Evolutionary conservation across 1,140 invertebrate genomes (phyloP).

Genomic region (Schlechtendalia chinensis): DNA sequence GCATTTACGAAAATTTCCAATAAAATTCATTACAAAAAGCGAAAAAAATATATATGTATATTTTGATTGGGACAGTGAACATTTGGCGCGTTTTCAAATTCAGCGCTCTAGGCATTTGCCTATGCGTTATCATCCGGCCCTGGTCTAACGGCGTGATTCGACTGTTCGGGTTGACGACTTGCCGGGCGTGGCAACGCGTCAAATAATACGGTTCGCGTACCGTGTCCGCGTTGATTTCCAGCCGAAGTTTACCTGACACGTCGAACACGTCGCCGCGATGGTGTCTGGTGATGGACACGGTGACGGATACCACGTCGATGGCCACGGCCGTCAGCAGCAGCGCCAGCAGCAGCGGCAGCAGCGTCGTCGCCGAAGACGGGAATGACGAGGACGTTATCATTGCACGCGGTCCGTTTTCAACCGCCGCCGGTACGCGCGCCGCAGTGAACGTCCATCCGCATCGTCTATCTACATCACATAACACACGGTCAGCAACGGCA

Average conservation of each 20-base stretch:
- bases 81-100: no score
- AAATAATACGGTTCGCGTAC: background rate
- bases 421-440: background rate
- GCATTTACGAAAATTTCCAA: no score
- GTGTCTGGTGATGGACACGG: constrained; percentile 51
- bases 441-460: constrained; percentile 3
- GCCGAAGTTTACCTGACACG: constrained; percentile 49
- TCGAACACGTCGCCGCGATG: constrained; percentile 51
- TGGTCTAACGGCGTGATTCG: no score
- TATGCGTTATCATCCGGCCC: no score
- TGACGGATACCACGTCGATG: constrained; percentile 38
- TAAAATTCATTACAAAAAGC: no score
- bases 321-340: background rate
- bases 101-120: no score
- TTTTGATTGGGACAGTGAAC: no score
- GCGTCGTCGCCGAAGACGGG: background rate
- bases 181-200: no score
- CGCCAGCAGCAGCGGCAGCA: background rate
- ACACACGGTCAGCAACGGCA: no score
- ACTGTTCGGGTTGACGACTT: no score
- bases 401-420: no score
- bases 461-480: background rate
- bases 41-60: no score
- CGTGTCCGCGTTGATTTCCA: background rate
- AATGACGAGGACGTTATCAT: background rate